Base-by-base conservation (phyloP, 30 jellyfish, hydroid and myxozoan genomes). In the Hydractinia echinata region DNA sequence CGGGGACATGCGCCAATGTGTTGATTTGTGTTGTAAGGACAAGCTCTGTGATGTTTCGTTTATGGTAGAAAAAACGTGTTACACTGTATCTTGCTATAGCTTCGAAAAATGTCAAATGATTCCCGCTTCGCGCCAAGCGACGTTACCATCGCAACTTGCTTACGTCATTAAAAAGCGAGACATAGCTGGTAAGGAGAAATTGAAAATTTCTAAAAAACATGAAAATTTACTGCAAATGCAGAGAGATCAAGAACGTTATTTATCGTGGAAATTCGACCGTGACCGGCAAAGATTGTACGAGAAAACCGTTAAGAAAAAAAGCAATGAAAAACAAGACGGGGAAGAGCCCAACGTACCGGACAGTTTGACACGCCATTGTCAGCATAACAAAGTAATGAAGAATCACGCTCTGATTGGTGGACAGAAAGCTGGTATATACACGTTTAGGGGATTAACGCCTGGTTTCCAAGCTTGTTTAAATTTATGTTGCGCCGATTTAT, bases 381-480 rank as follows among this genome's bases (percentile, higher is more conserved):
- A 89, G 18, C 95, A 88, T 66, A 87, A 84, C 67, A 73, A 76
- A 13, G 79, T 93, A 10, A 61, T 85, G 48, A 76, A 73, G n/a
- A 83, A 93, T 74, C 86, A 86, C 74, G 95, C 87, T 20, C 70
- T 93, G 88, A 87, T 87, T 51, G 99, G 96, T 7, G 99, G 99
- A 51, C 96, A 87, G 72, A 88, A 89, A 50, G 99, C 99, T 13
- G 99, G 99, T 8, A 84, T 93, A 50, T 93, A 93, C 86, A 93
- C 95, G 8, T 82, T 81, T 53, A 81, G 99, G 48, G 99, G 99
- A 16, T 76, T 79, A 39, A 93, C 99, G 8, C 99, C 99, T 49
- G 87, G 92, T 84, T 81, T 93, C 77, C 89, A 82, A 20, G 80
- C 94, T 10, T 93, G 99, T 85, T 83, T 86, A 55, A 91, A 90